These are phyloP conservation scores for Oreochromis niloticus DNA, from an alignment of 2,113 vertebrate species.

Conservation along the genomic window DNA sequence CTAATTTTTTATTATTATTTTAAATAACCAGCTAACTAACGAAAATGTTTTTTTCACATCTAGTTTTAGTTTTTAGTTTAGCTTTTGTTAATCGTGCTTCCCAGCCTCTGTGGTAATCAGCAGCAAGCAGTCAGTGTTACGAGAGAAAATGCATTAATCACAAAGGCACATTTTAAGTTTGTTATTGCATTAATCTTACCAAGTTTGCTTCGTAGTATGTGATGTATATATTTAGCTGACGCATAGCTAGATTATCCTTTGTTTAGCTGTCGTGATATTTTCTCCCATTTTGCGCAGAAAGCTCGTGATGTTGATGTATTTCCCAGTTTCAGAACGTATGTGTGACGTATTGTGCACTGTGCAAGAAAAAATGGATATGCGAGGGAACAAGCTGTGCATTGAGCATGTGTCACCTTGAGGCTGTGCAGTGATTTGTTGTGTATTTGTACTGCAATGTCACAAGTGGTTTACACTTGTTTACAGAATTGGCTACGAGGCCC, in stretches of 20 bases:
- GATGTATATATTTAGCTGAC: not conserved
- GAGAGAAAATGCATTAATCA: not conserved
- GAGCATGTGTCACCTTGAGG: not conserved
- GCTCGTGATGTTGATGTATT: not conserved
- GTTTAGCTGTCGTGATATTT: not conserved
- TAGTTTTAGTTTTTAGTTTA: not conserved
- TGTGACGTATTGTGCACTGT: not conserved
- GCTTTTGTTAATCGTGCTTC: not conserved
- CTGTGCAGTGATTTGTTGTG: constrained; percentile 1
- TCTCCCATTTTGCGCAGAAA: not conserved
- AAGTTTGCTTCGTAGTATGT: fast-evolving
- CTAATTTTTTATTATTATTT: not conserved
- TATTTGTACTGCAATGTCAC: not conserved
- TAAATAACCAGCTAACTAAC: not conserved
- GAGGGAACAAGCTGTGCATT: not conserved
- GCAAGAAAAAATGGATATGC: not conserved
- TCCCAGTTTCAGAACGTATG: not conserved
- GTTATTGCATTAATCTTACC: not conserved
- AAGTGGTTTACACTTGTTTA: constrained; percentile 48
- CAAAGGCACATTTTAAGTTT: not conserved
- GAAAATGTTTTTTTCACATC: not conserved
- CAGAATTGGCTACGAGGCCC: constrained; percentile 18
- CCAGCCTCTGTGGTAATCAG: not conserved
- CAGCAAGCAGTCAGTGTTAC: not conserved
- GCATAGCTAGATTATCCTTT: not conserved